These are phyloP conservation scores for Acanthoscelides obtectus DNA, from an alignment of 2,888 invertebrate species.

Conservation along the genomic window DNA sequence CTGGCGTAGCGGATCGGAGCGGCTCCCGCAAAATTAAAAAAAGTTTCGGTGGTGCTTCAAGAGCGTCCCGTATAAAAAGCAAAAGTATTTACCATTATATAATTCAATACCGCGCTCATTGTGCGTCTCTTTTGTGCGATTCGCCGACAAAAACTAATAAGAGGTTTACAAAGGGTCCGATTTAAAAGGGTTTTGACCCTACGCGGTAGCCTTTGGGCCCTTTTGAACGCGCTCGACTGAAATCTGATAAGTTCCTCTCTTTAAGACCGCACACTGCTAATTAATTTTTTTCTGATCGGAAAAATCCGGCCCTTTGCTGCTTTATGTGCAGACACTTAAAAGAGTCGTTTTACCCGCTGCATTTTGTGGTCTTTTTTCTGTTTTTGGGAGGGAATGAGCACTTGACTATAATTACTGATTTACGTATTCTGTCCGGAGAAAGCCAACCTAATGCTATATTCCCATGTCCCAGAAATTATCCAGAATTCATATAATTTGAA, in stretches of 20 bases:
- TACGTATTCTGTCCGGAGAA: no score
- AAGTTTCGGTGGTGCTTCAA: background rate
- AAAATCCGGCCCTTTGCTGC: background rate
- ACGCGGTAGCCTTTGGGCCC: constrained; percentile 31
- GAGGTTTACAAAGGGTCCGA: constrained; percentile 37
- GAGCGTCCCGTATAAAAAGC: background rate
- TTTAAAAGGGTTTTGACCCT: constrained; percentile 36
- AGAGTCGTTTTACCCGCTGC: background rate
- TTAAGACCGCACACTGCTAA: constrained; percentile 1
- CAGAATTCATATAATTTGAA: no score
- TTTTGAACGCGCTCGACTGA: constrained; percentile 28
- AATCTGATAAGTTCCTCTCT: constrained; percentile 30
- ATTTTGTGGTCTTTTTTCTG: background rate
- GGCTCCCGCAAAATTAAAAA: background rate
- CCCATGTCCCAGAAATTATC: no score
- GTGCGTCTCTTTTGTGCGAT: constrained; percentile 36
- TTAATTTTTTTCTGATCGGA: background rate
- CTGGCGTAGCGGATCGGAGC: background rate
- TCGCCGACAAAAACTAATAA: constrained; percentile 37
- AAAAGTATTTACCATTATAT: constrained; percentile 25
- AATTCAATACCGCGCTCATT: constrained; percentile 32
- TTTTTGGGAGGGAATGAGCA: background rate
- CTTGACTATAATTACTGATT: no score
- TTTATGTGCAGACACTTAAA: background rate
- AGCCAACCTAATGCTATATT: no score